A percentile compares a stretch with the other conserved stretches of the same genome.
phyloP scores from a whole-genome alignment of 2,888 invertebrate species.

The Teleiodes luculella region DNA sequence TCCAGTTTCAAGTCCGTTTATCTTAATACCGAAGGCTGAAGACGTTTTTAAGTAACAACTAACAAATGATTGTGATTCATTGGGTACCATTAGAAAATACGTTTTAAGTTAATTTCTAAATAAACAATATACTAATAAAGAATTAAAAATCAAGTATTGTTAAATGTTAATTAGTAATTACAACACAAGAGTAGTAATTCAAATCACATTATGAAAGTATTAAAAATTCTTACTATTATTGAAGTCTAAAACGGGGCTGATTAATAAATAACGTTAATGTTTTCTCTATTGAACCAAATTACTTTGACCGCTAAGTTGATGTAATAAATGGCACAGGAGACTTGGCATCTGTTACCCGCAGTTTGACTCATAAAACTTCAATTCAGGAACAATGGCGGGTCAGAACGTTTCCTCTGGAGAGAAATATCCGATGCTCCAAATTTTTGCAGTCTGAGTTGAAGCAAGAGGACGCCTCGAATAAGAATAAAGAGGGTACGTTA shows the following conservation, averaged over 20 bases:
- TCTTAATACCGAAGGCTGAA: constrained; percentile 17
- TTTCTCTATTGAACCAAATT: not conserved
- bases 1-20: constrained; percentile 12
- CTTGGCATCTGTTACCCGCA: not conserved
- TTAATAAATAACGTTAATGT: not conserved
- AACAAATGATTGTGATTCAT: not conserved
- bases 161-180: too few species aligned
- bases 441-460: constrained; percentile 6
- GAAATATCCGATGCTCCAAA: constrained; percentile 3
- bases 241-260: too few species aligned
- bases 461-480: constrained; percentile 35
- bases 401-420: not conserved
- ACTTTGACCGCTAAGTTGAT: not conserved
- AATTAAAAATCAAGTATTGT: too few species aligned
- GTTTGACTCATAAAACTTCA: constrained; percentile 2
- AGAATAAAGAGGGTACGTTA: constrained; percentile 47
- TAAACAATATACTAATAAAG: too few species aligned
- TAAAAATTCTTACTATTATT: too few species aligned
- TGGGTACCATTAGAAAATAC: too few species aligned
- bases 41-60: constrained; percentile 5
- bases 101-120: too few species aligned
- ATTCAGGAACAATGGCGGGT: constrained; percentile 5
- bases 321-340: not conserved
- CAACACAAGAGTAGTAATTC: too few species aligned
- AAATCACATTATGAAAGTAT: too few species aligned